Evolutionary conservation across 2,797 vertebrate genomes (phyloP), one percentile per base, ranked within the genome.

Genomic region (Danio tinwini): DNA sequence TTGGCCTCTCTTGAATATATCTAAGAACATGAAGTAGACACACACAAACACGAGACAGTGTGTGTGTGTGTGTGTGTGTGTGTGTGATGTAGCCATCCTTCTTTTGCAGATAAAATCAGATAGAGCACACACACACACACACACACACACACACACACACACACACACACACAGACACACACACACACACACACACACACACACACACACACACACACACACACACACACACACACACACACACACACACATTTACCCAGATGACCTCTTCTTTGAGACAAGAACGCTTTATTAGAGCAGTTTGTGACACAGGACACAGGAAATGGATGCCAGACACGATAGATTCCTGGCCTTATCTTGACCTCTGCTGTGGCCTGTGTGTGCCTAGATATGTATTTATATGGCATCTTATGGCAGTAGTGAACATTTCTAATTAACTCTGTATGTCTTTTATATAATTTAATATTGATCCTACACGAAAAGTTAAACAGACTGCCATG

Each of bases 51-150:
- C 42, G 72, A 29, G 12, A 13, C 49, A 12, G 49, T 13, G 8
- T 52, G 12, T 44, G 70, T 85, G 83, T 83, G 74, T 72, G 64
- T n/a, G n/a, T n/a, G 49, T 13, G 8, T 52, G 12, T 44, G 70
- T 85, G 83, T 83, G 74, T 72, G 64, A 82, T 84, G 77, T 77
- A 84, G 85, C 83, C 81, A 87, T 90, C 83, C 82, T 85, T 86
- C 82, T 87, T 85, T 82, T 68, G 50, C 78, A 87, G 89, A 91
- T 91, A 88, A 81, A 82, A 91, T 91, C 88, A 86, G 70, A 82
- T 75, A 67, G 65, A 75, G 63, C 82, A n/a, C n/a, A n/a, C 29
- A 29, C 29, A 82, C 81, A 69, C 80, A 80, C 78, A 67, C n/a
- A n/a, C n/a, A n/a, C n/a, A n/a, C n/a, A n/a, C n/a, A n/a, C n/a